phyloP scores from a whole-genome alignment of 2,888 invertebrate genomes.

The Colletes collaris region DNA sequence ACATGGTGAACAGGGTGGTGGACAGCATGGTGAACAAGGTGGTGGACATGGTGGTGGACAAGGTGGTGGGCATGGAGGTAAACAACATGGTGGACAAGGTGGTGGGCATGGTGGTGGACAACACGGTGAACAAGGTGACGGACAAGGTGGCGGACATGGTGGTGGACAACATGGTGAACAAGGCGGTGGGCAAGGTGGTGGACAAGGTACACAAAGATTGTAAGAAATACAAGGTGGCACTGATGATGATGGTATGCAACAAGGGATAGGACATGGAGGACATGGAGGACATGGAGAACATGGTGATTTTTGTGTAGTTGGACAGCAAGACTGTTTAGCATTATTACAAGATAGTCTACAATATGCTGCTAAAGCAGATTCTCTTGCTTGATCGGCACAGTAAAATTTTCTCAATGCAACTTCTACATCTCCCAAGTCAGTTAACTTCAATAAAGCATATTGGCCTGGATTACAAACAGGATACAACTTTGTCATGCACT shows the following conservation, averaged over 20 bases:
- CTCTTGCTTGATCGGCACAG: slow-evolving; percentile 73
- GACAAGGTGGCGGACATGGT: slow-evolving; percentile 54
- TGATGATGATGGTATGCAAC: slow-evolving; percentile 63
- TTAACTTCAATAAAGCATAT: slow-evolving; percentile 75
- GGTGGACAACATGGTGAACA: slow-evolving; percentile 62
- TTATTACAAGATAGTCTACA: slow-evolving; percentile 68
- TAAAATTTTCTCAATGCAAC: slow-evolving; percentile 73
- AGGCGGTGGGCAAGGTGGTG: slow-evolving; percentile 48
- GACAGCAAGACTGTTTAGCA: slow-evolving; percentile 6
- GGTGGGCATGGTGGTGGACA: slow-evolving; percentile 69
- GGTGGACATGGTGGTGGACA: neutral
- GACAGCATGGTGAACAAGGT: slow-evolving; percentile 7
- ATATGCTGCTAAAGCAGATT: slow-evolving; percentile 75
- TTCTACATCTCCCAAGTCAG: slow-evolving; percentile 75
- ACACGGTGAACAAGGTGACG: slow-evolving; percentile 6
- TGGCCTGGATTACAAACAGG: slow-evolving; percentile 80
- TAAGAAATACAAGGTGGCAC: slow-evolving; percentile 34
- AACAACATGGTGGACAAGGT: slow-evolving; percentile 6
- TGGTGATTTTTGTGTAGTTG: neutral
- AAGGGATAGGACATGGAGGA: slow-evolving; percentile 14
- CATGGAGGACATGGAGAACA: slow-evolving; percentile 33
- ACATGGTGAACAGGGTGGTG: slow-evolving; percentile 43
- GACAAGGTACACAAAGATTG: slow-evolving; percentile 22
- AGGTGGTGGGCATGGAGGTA: slow-evolving; percentile 4
- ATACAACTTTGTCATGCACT: slow-evolving; percentile 80